A percentile compares a stretch with the other conserved stretches of the same genome.
These are phyloP conservation scores for Plebejus melissa DNA, from an alignment of 2,888 invertebrate species.

Conservation along the genomic window DNA sequence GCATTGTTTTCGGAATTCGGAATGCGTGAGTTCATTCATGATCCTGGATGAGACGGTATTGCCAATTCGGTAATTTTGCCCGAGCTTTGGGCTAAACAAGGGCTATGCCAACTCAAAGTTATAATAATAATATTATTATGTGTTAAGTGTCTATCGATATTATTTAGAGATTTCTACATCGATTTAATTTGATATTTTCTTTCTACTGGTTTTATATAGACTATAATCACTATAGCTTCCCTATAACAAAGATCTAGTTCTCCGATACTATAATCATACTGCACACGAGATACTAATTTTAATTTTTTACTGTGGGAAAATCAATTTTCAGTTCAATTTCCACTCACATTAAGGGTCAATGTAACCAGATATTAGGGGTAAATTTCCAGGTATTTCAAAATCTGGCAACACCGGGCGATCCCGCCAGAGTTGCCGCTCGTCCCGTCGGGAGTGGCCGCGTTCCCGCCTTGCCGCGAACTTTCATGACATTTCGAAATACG, in stretches of 20 bases:
- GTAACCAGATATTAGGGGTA: not conserved
- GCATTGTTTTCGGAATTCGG: constrained; percentile 29
- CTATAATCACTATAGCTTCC: not conserved
- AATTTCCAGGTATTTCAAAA: not conserved
- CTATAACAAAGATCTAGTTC: too few relatives aligned
- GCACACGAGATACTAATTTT: not conserved
- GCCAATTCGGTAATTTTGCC: not conserved
- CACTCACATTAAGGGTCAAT: too few relatives aligned
- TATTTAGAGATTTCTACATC: not conserved
- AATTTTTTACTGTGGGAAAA: not conserved
- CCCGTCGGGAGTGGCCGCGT: constrained; percentile 44
- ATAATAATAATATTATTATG: not conserved
- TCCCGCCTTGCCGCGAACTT: constrained; percentile 38
- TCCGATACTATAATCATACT: too few relatives aligned
- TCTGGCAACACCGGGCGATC: constrained; percentile 24
- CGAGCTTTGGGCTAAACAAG: not conserved
- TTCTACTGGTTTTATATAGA: too few relatives aligned
- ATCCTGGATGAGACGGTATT: not conserved
- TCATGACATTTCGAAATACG: constrained; percentile 35
- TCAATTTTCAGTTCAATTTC: too few relatives aligned
- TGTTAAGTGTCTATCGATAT: not conserved
- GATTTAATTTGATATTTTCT: not conserved
- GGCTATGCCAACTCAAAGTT: not conserved
- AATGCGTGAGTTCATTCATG: constrained; percentile 24
- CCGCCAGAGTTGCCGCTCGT: constrained; percentile 43